Evolutionary conservation across 2,113 vertebrate genomes (phyloP).

Genomic region (Scomber scombrus): DNA sequence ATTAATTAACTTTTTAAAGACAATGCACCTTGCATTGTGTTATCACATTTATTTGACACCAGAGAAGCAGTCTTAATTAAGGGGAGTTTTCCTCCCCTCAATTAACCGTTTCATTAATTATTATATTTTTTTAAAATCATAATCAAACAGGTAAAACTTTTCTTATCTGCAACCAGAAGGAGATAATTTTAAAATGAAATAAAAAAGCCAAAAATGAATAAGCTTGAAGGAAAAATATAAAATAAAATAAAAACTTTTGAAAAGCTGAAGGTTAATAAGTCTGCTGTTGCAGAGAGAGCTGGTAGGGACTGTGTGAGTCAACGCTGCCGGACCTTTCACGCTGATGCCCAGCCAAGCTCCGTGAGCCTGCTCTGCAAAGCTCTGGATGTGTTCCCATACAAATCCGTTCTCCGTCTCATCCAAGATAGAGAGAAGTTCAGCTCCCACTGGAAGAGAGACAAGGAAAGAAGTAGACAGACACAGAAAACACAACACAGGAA

Average conservation of each 20-base stretch:
- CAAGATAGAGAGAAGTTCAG: constrained; percentile 91
- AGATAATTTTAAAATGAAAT: not conserved
- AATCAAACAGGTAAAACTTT: not conserved
- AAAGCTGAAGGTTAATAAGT: constrained; percentile 17
- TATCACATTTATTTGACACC: constrained; percentile 5
- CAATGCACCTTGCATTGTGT: constrained; percentile 4
- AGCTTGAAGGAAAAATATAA: not conserved
- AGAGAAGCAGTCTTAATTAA: not conserved
- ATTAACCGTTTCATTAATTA: constrained; percentile 23
- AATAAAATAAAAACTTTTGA: not conserved
- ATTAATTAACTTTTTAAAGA: constrained; percentile 2
- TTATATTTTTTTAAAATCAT: not conserved
- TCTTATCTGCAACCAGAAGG: not conserved
- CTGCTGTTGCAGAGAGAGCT: not conserved
- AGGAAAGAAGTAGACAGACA: constrained; percentile 17
- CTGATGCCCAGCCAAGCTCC: constrained; percentile 97
- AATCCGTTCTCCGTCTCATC: constrained; percentile 96
- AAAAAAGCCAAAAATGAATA: not conserved
- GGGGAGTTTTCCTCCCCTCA: constrained; percentile 14
- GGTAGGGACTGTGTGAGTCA: not conserved
- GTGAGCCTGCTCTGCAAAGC: constrained; percentile 86
- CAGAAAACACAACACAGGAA: not conserved
- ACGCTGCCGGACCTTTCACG: constrained; percentile 89
- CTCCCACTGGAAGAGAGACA: constrained; percentile 84
- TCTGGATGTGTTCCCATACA: constrained; percentile 96